Evolutionary conservation across 2,888 invertebrate species (phyloP).

Genomic region (Heliconius aoede): DNA sequence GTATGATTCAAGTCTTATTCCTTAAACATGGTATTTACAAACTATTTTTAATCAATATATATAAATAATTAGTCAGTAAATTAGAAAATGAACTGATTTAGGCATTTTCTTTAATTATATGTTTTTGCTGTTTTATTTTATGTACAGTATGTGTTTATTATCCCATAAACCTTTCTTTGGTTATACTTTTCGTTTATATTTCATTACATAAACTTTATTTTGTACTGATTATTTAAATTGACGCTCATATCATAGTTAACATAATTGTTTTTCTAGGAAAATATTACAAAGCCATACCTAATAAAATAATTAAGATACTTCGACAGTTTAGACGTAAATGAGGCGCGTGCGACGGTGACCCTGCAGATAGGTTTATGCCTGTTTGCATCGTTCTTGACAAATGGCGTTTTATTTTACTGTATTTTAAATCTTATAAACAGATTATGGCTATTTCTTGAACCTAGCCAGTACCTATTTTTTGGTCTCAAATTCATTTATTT

Average conservation of each 20-base stretch:
- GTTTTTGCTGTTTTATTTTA: neutral
- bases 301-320: too few relatives aligned
- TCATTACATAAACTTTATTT: neutral
- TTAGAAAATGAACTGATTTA: neutral
- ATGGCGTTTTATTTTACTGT: neutral
- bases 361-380: too few relatives aligned
- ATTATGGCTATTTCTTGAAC: neutral
- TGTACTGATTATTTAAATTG: neutral
- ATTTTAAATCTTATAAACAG: slow-evolving; percentile 1
- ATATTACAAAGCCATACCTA: too few relatives aligned
- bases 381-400: too few relatives aligned
- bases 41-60: neutral
- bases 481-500: slow-evolving; percentile 2
- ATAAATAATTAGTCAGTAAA: neutral
- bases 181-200: neutral
- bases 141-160: neutral
- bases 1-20: too few relatives aligned
- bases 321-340: too few relatives aligned
- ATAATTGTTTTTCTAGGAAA: too few relatives aligned
- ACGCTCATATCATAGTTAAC: neutral
- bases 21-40: neutral
- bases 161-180: neutral
- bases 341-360: too few relatives aligned
- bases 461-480: neutral
- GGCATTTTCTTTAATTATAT: neutral